Conservation (phyloP, 2,113 vertebrate species). For the Donacobius atricapilla region DNA sequence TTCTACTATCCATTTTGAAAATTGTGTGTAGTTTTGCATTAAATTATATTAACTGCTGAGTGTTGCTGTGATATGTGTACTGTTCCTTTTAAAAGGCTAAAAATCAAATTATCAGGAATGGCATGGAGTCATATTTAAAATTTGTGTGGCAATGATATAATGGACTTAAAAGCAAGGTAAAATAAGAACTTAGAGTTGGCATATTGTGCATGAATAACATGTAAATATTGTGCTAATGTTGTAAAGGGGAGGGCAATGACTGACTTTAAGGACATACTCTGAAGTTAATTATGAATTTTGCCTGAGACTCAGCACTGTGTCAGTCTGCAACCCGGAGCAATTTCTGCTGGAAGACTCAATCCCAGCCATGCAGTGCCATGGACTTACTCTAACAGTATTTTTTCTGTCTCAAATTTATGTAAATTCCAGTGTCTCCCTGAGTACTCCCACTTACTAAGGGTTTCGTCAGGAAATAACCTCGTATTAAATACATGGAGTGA, state of each 20-base stretch:
- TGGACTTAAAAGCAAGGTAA: background rate
- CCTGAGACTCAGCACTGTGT: background rate
- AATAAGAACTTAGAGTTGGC: background rate
- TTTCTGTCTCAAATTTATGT: slow-evolving; percentile 14
- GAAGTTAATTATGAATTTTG: background rate
- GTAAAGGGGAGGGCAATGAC: background rate
- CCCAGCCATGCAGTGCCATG: background rate
- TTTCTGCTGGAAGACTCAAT: background rate
- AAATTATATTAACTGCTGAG: background rate
- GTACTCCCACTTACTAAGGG: slow-evolving; percentile 8
- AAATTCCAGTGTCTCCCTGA: background rate
- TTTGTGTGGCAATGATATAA: background rate
- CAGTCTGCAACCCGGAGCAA: background rate
- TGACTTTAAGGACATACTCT: background rate
- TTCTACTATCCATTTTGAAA: background rate
- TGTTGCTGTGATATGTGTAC: background rate
- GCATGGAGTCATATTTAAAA: background rate
- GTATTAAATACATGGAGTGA: background rate
- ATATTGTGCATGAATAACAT: background rate
- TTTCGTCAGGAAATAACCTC: slow-evolving; percentile 1
- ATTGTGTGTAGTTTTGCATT: background rate
- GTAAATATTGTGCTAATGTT: background rate
- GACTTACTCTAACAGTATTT: background rate
- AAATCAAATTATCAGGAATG: background rate
- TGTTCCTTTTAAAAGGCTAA: background rate